Percentiles rank a stretch among this genome's conserved stretches.
Evolutionary conservation across 2,888 invertebrate genomes (phyloP).

Genomic region (Drymonia ruficornis): DNA sequence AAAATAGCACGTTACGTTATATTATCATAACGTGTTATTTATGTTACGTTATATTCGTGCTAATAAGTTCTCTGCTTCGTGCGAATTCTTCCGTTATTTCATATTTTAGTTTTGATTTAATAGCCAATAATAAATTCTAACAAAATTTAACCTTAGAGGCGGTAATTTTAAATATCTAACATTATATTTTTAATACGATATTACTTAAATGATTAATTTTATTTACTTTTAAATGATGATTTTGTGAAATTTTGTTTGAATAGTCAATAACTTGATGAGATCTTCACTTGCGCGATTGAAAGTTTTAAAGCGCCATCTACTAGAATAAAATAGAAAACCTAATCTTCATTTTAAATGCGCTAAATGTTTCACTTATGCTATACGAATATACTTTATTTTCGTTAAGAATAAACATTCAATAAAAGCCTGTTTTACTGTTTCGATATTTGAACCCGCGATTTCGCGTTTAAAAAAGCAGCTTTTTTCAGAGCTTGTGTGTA

Average conservation of each 20-base stretch:
- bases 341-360: not conserved
- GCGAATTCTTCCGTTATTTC: not conserved
- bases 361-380: too few relatives aligned
- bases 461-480: too few relatives aligned
- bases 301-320: not conserved
- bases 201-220: not conserved
- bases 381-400: too few relatives aligned
- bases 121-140: constrained; percentile 33
- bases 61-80: too few relatives aligned
- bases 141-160: constrained; percentile 38
- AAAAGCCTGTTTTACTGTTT: too few relatives aligned
- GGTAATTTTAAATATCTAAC: constrained; percentile 45
- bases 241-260: not conserved
- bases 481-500: too few relatives aligned
- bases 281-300: not conserved
- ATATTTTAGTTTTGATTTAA: not conserved
- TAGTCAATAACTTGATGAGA: not conserved
- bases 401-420: too few relatives aligned
- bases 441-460: too few relatives aligned
- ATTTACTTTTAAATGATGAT: not conserved
- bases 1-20: too few relatives aligned
- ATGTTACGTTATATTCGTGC: too few relatives aligned
- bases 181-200: constrained; percentile 23
- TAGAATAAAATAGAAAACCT: not conserved
- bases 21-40: too few relatives aligned